Conservation (phyloP, 2,888 invertebrate species). For the Drosophila sordidapex region DNA sequence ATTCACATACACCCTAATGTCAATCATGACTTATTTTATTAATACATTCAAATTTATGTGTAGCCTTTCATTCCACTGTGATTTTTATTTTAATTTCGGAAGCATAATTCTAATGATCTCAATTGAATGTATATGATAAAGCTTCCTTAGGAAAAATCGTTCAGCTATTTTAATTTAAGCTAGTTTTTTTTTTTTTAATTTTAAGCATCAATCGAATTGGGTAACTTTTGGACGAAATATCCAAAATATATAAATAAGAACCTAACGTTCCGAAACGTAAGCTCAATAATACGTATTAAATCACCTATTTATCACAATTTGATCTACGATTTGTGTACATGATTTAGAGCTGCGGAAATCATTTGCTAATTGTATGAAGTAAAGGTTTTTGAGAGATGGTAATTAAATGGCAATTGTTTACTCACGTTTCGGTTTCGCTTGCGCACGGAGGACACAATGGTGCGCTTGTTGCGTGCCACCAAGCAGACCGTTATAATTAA, state of each 20-base stretch:
- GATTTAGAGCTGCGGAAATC: background rate
- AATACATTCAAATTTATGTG: background rate
- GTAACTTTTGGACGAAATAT: background rate
- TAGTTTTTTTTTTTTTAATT: background rate
- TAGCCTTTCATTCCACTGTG: background rate
- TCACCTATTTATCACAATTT: background rate
- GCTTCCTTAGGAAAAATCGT: background rate
- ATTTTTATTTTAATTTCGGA: background rate
- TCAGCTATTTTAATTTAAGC: background rate
- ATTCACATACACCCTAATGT: background rate
- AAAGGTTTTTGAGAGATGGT: slow-evolving; percentile 38
- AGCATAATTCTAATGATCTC: background rate
- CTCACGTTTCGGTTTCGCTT: slow-evolving; percentile 84
- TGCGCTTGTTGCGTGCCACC: slow-evolving; percentile 85
- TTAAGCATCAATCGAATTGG: background rate
- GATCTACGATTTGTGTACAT: background rate
- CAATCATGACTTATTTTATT: background rate
- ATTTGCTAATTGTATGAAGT: background rate
- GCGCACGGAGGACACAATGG: slow-evolving; percentile 82
- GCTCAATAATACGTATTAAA: background rate
- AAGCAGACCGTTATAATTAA: slow-evolving; percentile 86
- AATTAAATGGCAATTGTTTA: slow-evolving; percentile 66
- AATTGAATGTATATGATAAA: background rate
- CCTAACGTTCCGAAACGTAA: background rate
- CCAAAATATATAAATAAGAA: background rate